These are phyloP conservation scores for Misgurnus mizolepis DNA, from an alignment of 2,113 vertebrate species.

Conservation along the genomic window DNA sequence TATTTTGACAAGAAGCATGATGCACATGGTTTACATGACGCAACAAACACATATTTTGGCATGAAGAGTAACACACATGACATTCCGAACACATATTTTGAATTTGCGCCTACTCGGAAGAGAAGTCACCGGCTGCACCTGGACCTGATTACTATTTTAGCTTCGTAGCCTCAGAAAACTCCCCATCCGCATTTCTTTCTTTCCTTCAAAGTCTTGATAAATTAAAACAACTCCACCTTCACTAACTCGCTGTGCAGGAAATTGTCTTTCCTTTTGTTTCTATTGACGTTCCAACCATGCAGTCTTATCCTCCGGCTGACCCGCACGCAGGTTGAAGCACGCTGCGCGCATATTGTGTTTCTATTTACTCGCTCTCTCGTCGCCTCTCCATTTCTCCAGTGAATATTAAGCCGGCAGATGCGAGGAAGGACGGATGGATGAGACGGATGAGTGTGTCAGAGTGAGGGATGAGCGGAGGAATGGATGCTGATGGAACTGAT, in stretches of 20 bases:
- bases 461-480: slow-evolving; percentile 26
- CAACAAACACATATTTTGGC: too few species aligned
- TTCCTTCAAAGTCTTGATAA: slow-evolving; percentile 20
- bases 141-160: slow-evolving; percentile 48
- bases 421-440: slow-evolving; percentile 26
- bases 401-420: slow-evolving; percentile 9
- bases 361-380: slow-evolving; percentile 27
- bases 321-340: slow-evolving; percentile 20
- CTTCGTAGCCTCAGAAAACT: not conserved
- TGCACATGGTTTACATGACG: too few species aligned
- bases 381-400: slow-evolving; percentile 5
- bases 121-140: not conserved
- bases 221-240: slow-evolving; percentile 23
- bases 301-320: slow-evolving; percentile 30
- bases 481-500: slow-evolving; percentile 32
- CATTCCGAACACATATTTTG: too few species aligned
- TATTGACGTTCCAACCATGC: slow-evolving; percentile 21
- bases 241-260: not conserved
- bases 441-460: slow-evolving; percentile 27
- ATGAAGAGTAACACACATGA: too few species aligned
- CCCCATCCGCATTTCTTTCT: not conserved
- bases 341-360: slow-evolving; percentile 37
- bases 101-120: too few species aligned
- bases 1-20: too few species aligned
- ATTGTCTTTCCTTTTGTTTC: slow-evolving; percentile 42